Evolutionary conservation across 2,888 invertebrate genomes (phyloP).

Genomic region (Chrysolina oricalcia): DNA sequence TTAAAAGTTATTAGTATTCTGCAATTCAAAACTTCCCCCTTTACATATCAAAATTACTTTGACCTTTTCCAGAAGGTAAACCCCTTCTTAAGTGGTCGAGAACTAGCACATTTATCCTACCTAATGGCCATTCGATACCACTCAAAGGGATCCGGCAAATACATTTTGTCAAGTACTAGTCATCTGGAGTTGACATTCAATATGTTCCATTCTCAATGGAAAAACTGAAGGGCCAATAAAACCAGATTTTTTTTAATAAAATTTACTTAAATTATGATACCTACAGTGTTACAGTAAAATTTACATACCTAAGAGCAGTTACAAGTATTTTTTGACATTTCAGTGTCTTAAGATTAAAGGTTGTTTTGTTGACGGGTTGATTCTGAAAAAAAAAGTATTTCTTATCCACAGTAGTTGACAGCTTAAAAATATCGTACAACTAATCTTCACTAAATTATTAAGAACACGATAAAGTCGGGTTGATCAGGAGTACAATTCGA

Average conservation of each 20-base stretch:
- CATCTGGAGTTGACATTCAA: too few species aligned
- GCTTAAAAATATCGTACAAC: slow-evolving; percentile 39
- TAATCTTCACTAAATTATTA: slow-evolving; percentile 26
- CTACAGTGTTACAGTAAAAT: slow-evolving; percentile 66
- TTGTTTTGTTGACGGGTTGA: slow-evolving; percentile 48
- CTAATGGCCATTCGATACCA: not conserved
- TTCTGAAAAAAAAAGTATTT: slow-evolving; percentile 50
- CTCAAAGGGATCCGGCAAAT: not conserved
- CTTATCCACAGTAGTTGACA: slow-evolving; percentile 49
- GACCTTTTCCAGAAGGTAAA: too few species aligned
- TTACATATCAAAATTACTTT: too few species aligned
- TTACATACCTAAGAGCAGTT: slow-evolving; percentile 64
- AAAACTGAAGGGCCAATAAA: slow-evolving; percentile 3
- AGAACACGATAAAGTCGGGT: slow-evolving; percentile 27
- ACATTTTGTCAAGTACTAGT: too few species aligned
- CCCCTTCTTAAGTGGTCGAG: too few species aligned
- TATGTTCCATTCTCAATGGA: not conserved
- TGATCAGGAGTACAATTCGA: slow-evolving; percentile 15
- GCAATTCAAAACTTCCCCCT: too few species aligned
- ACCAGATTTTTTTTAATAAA: slow-evolving; percentile 64
- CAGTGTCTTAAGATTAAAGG: slow-evolving; percentile 51
- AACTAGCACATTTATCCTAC: too few species aligned
- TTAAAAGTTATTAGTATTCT: too few species aligned
- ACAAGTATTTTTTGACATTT: slow-evolving; percentile 50
- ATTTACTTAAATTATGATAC: slow-evolving; percentile 68